phyloP scores from a whole-genome alignment of 2,888 invertebrate genomes.

The Drosophila barbarae region DNA sequence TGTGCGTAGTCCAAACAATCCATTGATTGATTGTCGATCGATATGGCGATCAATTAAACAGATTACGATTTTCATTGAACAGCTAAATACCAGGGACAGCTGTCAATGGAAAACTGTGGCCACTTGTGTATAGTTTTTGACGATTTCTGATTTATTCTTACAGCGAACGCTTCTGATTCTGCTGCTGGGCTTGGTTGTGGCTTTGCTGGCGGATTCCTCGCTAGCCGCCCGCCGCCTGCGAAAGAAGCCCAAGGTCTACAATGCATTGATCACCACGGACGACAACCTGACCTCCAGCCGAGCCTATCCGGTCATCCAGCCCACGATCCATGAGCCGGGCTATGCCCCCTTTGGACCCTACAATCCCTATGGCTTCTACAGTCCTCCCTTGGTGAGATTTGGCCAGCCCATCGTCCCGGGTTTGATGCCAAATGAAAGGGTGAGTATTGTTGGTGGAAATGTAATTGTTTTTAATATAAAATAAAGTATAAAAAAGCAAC shows the following conservation, averaged over 20 bases:
- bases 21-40: conserved; percentile 67
- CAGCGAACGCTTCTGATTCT: conserved; percentile 61
- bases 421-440: conserved; percentile 69
- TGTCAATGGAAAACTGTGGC: conserved; percentile 34
- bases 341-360: conserved; percentile 79
- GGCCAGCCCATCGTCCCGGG: conserved; percentile 76
- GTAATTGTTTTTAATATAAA: not conserved
- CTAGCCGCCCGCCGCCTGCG: conserved; percentile 62
- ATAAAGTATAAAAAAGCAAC: not conserved
- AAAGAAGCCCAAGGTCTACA: conserved; percentile 88
- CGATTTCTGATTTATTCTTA: conserved; percentile 14
- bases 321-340: conserved; percentile 84
- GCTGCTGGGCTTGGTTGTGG: conserved; percentile 52
- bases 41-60: conserved; percentile 61
- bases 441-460: conserved; percentile 35
- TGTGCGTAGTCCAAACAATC: conserved; percentile 59
- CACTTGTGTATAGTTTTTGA: not conserved
- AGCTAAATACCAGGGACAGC: conserved; percentile 47
- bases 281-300: conserved; percentile 88
- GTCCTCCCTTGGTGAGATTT: conserved; percentile 73
- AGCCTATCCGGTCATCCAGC: conserved; percentile 87
- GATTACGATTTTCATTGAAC: conserved; percentile 47
- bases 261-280: conserved; percentile 88
- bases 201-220: conserved; percentile 31
- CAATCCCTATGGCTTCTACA: conserved; percentile 75